Base-by-base conservation (phyloP, 2,113 vertebrate species). In the Brienomyrus brachyistius region DNA sequence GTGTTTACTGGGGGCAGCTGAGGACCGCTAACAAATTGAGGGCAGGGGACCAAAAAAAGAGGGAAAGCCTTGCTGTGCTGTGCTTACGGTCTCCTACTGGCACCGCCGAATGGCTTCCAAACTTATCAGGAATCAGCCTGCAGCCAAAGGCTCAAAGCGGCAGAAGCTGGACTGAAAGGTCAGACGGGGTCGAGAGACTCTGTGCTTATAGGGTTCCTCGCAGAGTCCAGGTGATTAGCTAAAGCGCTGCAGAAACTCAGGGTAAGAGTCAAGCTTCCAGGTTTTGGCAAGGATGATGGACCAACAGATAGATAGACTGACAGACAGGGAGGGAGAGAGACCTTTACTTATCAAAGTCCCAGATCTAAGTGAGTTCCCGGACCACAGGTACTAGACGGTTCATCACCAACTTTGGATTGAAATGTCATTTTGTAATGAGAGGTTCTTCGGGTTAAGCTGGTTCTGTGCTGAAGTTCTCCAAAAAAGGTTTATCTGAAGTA, bases 281-380 rank as follows among this genome's bases (percentile, higher is more conserved):
- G 15, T 51, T 48, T 91, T 62, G 90, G 66, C 21, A 27, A 56
- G 86, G 43, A 21, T 31, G 52, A 45, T 56, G 54, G 54, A 56
- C 54, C 23, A 90, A 89, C 89, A 90, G 15, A 21, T 43, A 70
- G 5, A 56, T 0, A 21, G 17, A 56, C 52, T 6, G 52, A 56
- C 52, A 54, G 17, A 54, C 52, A 21, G 11, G 10, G 50, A 51
- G 50, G 3, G 93, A 93, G 91, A 92, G 88, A 89, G 93, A 47
- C n/a, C 52, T 45, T 15, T 45, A n/a, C 13, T 21, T 23, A 59
- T 21, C 19, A 62, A 62, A 62, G 31, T 11, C 27, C 27, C 66
- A 35, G 4, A 74, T 74, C 70, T 74, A 40, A 35, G 31, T 35
- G 13, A 74, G 70, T 5, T 40, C 35, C 31, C 35, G 66, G 66